Percentiles rank a stretch among this genome's conserved stretches.
phyloP scores from a whole-genome alignment of 2,797 vertebrate species.

The Eutrigla gurnardus region DNA sequence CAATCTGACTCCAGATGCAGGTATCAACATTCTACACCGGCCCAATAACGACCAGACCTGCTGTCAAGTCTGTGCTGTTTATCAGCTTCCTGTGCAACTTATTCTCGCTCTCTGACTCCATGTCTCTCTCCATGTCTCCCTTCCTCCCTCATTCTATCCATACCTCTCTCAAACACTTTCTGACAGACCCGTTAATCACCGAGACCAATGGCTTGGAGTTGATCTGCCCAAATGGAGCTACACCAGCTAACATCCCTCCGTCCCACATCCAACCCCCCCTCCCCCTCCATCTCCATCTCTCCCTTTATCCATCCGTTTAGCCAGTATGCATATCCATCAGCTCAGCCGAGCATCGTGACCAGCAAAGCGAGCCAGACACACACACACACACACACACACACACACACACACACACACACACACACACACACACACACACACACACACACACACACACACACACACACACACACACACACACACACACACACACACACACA shows the following conservation, averaged over 20 bases:
- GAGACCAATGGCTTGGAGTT: constrained; percentile 80
- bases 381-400: constrained; percentile 31
- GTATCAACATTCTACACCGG: constrained; percentile 38
- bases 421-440: constrained; percentile 45
- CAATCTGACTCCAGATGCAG: constrained; percentile 5
- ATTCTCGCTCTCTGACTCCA: constrained; percentile 43
- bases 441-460: constrained; percentile 30
- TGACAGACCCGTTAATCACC: constrained; percentile 81
- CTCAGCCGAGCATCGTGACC: constrained; percentile 75
- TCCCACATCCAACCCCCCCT: constrained; percentile 56
- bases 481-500: constrained; percentile 32
- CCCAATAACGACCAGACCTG: constrained; percentile 40
- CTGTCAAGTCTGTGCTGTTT: constrained; percentile 40
- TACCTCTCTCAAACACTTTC: constrained; percentile 66
- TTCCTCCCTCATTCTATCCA: constrained; percentile 25
- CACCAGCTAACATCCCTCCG: constrained; percentile 61
- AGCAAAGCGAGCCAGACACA: constrained; percentile 73
- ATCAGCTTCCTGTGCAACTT: constrained; percentile 43
- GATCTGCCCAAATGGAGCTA: constrained; percentile 81
- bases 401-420: constrained; percentile 40
- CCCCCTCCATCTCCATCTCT: constrained; percentile 53
- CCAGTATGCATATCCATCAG: constrained; percentile 82
- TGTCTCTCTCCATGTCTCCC: constrained; percentile 24
- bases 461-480: constrained; percentile 40
- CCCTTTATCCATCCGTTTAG: constrained; percentile 75